Percentiles rank a stretch among this genome's conserved stretches.
phyloP scores from a whole-genome alignment of 2,797 vertebrate genomes.

The Bryconaethiops microstoma region DNA sequence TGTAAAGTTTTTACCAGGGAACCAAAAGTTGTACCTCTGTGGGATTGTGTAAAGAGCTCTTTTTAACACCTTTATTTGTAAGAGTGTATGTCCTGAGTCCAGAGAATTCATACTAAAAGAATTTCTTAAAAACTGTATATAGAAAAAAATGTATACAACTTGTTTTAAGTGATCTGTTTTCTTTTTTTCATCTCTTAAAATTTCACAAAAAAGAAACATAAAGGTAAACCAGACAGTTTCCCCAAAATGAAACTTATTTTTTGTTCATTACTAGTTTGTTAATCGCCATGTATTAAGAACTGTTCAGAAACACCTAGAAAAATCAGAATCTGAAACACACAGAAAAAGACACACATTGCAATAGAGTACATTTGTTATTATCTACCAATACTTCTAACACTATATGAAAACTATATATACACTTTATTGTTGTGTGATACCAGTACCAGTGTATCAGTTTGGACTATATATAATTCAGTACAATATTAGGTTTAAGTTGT shows the following conservation, averaged over 20 bases:
- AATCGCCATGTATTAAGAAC: too few species aligned
- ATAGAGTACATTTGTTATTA: not conserved
- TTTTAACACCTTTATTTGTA: too few species aligned
- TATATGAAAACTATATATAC: not conserved
- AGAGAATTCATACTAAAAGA: not conserved
- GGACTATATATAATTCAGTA: not conserved
- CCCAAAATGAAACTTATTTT: too few species aligned
- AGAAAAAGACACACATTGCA: too few species aligned
- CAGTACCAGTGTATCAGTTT: not conserved
- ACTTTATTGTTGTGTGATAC: not conserved
- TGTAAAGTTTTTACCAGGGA: not conserved
- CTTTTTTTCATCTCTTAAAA: not conserved
- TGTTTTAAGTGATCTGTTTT: not conserved
- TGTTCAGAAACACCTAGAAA: too few species aligned
- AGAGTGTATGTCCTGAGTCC: not conserved
- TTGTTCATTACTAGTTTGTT: too few species aligned
- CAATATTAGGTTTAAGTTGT: too few species aligned
- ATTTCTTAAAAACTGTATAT: not conserved
- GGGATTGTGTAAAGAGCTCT: too few species aligned
- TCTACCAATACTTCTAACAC: not conserved
- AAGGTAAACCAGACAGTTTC: not conserved
- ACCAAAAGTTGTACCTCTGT: too few species aligned
- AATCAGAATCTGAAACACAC: too few species aligned
- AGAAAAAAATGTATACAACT: too few species aligned
- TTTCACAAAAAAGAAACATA: not conserved